Percentiles rank a stretch among this genome's conserved stretches.
phyloP scores from a whole-genome alignment of 2,888 invertebrate species.

The Coelopa pilipes region DNA sequence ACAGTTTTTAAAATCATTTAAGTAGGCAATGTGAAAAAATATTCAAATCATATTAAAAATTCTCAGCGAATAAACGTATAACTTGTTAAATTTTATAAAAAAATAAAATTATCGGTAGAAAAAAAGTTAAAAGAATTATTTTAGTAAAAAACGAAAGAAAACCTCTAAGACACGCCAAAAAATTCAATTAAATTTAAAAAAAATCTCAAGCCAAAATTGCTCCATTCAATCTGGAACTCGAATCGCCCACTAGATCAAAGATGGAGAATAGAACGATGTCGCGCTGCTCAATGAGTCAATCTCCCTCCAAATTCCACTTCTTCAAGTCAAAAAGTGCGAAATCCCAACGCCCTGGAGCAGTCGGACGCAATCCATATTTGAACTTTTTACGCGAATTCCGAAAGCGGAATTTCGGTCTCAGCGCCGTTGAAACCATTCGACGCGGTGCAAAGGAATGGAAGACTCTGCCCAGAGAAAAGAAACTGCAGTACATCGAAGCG shows the following conservation, averaged over 20 bases:
- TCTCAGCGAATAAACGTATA: background rate
- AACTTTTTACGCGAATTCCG: conserved; percentile 45
- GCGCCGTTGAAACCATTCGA: conserved; percentile 38
- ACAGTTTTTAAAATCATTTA: background rate
- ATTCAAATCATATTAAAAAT: conserved; percentile 8
- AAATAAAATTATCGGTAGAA: background rate
- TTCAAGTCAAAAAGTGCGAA: conserved; percentile 8
- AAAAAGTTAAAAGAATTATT: background rate
- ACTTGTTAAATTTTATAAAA: conserved; percentile 1
- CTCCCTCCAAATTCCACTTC: conserved; percentile 1
- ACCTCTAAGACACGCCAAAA: background rate
- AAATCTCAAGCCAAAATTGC: background rate
- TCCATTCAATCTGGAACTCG: conserved; percentile 2
- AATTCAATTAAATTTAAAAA: background rate
- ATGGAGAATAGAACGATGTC: conserved; percentile 10
- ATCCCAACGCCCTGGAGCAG: conserved; percentile 38
- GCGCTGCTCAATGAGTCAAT: too few species aligned
- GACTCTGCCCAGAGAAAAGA: conserved; percentile 38
- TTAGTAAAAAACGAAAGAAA: background rate
- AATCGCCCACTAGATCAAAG: background rate
- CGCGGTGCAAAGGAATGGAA: conserved; percentile 45
- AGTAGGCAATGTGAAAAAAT: conserved; percentile 8
- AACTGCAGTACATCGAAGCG: conserved; percentile 40
- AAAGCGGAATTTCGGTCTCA: conserved; percentile 31
- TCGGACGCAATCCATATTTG: conserved; percentile 43